Conservation (phyloP, 2,797 vertebrate species). For the Ispidina lecontei region DNA sequence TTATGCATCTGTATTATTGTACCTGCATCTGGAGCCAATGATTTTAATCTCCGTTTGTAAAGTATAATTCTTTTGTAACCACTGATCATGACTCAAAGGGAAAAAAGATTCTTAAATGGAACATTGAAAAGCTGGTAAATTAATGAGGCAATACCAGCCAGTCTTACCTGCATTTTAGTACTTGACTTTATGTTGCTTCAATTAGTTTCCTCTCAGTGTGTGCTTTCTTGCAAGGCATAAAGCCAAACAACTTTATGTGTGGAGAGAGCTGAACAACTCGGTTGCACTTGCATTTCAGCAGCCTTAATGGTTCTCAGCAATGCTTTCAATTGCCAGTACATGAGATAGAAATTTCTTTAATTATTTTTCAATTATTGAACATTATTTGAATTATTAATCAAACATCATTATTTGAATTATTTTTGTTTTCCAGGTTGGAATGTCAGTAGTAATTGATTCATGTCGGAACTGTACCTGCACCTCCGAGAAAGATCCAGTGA, state of each 20-base stretch:
- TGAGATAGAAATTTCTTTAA: background rate
- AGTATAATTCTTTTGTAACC: background rate
- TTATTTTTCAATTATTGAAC: background rate
- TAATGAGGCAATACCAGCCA: background rate
- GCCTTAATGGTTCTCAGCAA: background rate
- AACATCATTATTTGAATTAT: background rate
- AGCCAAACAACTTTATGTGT: background rate
- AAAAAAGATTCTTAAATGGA: background rate
- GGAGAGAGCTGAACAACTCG: background rate
- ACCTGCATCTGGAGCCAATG: background rate
- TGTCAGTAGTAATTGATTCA: background rate
- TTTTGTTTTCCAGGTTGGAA: constrained; percentile 72
- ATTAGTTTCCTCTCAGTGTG: background rate
- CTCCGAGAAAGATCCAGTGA: constrained; percentile 8
- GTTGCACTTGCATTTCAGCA: background rate
- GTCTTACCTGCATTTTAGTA: background rate
- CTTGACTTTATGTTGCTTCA: background rate
- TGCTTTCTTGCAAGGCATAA: background rate
- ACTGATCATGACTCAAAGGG: background rate
- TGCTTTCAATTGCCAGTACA: background rate
- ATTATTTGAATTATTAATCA: background rate
- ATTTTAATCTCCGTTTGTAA: background rate
- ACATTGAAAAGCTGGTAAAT: background rate
- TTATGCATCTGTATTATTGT: background rate
- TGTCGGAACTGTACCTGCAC: constrained; percentile 82